Base-by-base conservation (phyloP, 2,797 vertebrate genomes). In the Champsocephalus esox region DNA sequence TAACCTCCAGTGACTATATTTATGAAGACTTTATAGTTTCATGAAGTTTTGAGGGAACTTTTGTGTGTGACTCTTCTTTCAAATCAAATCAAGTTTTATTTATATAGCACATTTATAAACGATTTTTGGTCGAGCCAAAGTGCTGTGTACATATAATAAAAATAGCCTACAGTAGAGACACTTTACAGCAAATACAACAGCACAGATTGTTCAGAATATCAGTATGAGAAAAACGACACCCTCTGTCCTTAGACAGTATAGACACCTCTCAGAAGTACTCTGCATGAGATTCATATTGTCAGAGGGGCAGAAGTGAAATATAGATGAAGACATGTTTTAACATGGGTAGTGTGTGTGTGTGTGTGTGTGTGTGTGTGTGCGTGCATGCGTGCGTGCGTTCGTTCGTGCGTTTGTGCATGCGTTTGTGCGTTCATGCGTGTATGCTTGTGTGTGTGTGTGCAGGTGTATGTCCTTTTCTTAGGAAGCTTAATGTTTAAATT, bases 301-400 rank as follows among this genome's bases (percentile, higher is more conserved):
- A 70, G 3, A 57, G 34, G 65, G 24, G 72, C 28, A 46, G 60
- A 55, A 57, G 56, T 73, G 43, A 82, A 84, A 75, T 24, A 54
- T 63, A 55, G 19, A 79, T 73, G 63, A 65, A 68, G 58, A 50
- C 44, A 28, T 28, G 28, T 71, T 70, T 65, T 65, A 52, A 74
- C 4, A 4, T 46, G 19, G 13, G 13, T 57, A 9, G 48, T 49
- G 34, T 46, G 49, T 24, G 56, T 32, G n/a, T 50, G 9, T 14
- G 12, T 74, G 17, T 48, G 14, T 13, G 14, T 57, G 49, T 60
- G 28, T n/a, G 24, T n/a, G 56, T 21, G 50, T 66, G 48, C 34
- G 34, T 57, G 49, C 0, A 9, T 71, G 51, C 68, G 55, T 69
- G 49, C 57, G 28, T n/a, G 24, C 13, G 56, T 34, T 21, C 52